Base-by-base conservation (phyloP, 2,888 invertebrate species). In the Pseudanteris insignis region DNA sequence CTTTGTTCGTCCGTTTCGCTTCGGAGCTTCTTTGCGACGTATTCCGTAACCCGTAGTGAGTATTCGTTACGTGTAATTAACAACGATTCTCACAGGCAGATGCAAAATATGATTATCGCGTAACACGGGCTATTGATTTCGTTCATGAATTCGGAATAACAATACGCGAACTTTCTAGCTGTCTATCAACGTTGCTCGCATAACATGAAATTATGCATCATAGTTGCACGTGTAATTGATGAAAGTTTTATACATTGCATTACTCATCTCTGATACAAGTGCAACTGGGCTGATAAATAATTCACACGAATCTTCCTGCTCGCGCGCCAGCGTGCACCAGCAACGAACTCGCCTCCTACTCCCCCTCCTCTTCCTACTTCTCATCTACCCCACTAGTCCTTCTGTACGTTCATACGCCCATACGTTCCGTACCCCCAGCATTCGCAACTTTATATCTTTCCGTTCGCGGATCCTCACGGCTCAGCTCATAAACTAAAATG, bases 211-310 rank as follows among this genome's bases (percentile, higher is more conserved):
- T 63, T 63, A 58, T 63, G 58, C 55, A 63, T 63, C 59, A 63
- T 51, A 63, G 55, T 63, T 63, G 40, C 46, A 51, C 63, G 63
- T 63, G 55, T 63, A 63, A 63, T 63, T 63, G 63, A 63, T 63
- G 63, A 59, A 63, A 63, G 59, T 63, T 63, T 63, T 63, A 63
- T 59, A 63, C 63, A 60, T 63, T 51, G 63, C 63, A 63, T 63
- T 63, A 59, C 63, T 59, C 63, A 58, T 58, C 63, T 63, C 54
- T 58, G 63, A 55, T 51, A 63, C 67, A 65, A 68, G 67, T 68
- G 69, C 70, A 70, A 72, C 71, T 68, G 71, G 72, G 71, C 72
- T 73, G 73, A 77, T 77, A 76, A 76, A 77, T 76, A 73, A 77
- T 77, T 76, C 76, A 76, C 75, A 67, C 67, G 67, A 68, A 64